These are phyloP conservation scores for Antrozous pallidus DNA, from an alignment of 2,797 vertebrate species.

Conservation along the genomic window DNA sequence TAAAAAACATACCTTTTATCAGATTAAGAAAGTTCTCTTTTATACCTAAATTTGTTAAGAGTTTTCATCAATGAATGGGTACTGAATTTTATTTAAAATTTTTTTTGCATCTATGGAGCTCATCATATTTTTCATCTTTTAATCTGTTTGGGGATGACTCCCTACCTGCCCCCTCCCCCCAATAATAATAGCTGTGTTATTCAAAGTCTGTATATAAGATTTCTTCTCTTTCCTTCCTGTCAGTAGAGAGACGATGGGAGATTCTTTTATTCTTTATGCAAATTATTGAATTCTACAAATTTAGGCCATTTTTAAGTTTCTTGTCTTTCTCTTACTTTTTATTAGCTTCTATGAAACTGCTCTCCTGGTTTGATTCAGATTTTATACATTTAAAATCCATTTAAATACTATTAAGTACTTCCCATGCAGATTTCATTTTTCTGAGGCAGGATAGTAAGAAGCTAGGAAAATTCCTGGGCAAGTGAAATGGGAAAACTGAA, in stretches of 20 bases:
- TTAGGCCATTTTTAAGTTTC: not conserved
- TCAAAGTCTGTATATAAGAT: not conserved
- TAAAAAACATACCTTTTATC: not conserved
- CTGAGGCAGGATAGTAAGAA: not conserved
- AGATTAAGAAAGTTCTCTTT: not conserved
- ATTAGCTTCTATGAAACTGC: not conserved
- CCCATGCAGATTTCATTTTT: not conserved
- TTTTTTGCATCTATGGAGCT: not conserved
- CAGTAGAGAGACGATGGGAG: not conserved
- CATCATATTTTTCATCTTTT: not conserved
- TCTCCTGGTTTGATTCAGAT: not conserved
- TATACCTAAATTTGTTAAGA: conserved; percentile 37
- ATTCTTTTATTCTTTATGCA: conserved; percentile 15
- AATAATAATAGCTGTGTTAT: not conserved
- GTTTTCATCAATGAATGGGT: not conserved
- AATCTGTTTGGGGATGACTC: not conserved
- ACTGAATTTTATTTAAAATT: not conserved
- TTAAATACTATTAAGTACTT: not conserved
- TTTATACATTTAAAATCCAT: conserved; percentile 41
- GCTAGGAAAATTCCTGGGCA: not conserved
- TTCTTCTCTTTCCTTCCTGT: not conserved
- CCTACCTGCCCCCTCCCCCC: too few species aligned
- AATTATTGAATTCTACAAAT: conserved; percentile 24
- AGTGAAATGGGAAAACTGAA: not conserved
- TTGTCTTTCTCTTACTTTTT: not conserved